A percentile compares a stretch with the other conserved stretches of the same genome.
Evolutionary conservation across 2,797 vertebrate genomes (phyloP).

Genomic region (Cetoscarus ocellatus): DNA sequence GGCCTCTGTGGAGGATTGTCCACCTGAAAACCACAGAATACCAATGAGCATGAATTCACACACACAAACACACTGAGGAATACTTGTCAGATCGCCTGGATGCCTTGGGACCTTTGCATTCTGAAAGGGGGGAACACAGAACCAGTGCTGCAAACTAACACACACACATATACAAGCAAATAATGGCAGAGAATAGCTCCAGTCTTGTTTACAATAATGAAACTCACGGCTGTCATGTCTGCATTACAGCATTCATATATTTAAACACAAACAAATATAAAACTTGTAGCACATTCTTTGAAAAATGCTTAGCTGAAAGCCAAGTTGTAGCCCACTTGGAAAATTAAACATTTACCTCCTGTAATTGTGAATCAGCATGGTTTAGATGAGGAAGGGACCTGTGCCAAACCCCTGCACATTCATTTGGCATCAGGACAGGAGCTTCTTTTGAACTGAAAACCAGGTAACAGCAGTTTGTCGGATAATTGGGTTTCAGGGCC

Average conservation of each 20-base stretch:
- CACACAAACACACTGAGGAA: conserved; percentile 26
- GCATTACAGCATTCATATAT: background rate
- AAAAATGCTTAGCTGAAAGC: conserved; percentile 9
- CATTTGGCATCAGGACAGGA: conserved; percentile 41
- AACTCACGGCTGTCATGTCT: background rate
- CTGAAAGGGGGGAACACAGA: background rate
- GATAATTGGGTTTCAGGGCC: conserved; percentile 50
- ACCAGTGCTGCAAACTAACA: background rate
- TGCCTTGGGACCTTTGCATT: conserved; percentile 29
- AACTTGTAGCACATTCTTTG: background rate
- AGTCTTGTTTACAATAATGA: too few species aligned
- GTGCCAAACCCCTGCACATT: conserved; percentile 37
- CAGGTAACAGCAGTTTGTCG: conserved; percentile 44
- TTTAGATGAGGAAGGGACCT: conserved; percentile 27
- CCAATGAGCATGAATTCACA: conserved; percentile 29
- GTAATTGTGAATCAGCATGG: conserved; percentile 38
- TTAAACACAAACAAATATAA: background rate
- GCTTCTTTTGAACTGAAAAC: conserved; percentile 47
- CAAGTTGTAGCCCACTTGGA: conserved; percentile 6
- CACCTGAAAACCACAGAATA: conserved; percentile 39
- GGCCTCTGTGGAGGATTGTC: conserved; percentile 25
- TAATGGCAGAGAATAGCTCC: too few species aligned
- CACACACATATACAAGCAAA: background rate
- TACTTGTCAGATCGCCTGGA: conserved; percentile 41
- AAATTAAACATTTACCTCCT: conserved; percentile 26